Evolutionary conservation across 2,113 vertebrate species (phyloP).

Genomic region (Orcinus orca): DNA sequence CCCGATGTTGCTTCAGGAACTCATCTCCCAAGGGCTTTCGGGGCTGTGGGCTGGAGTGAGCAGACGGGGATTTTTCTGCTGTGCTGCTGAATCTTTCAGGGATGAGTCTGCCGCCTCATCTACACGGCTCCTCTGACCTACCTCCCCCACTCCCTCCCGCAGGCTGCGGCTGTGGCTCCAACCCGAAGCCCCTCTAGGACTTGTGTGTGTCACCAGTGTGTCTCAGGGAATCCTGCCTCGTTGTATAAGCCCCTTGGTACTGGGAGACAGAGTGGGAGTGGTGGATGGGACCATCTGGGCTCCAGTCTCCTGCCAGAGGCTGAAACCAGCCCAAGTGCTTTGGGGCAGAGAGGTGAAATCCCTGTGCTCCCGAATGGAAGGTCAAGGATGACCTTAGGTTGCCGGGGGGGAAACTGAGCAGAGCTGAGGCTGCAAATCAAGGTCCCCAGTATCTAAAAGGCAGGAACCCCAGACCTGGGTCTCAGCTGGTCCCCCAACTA

Average conservation of each 20-base stretch:
- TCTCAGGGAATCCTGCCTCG: neutral
- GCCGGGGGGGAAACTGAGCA: too few species aligned
- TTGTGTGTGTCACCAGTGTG: fast-evolving
- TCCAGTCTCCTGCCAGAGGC: fast-evolving
- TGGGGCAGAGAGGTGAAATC: too few species aligned
- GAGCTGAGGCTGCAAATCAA: neutral
- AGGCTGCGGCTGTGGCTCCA: neutral
- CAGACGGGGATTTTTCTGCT: neutral
- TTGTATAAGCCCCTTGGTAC: too few species aligned
- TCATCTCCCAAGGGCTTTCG: neutral
- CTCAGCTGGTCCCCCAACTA: neutral
- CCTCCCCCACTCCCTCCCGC: fast-evolving
- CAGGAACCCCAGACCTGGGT: neutral
- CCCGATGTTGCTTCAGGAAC: fast-evolving
- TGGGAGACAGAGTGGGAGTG: neutral
- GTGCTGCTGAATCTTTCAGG: neutral
- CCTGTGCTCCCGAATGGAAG: neutral
- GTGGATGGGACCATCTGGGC: neutral
- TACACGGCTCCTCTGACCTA: fast-evolving
- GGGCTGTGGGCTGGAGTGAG: neutral
- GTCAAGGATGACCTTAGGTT: neutral
- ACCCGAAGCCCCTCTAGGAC: neutral
- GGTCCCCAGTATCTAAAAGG: too few species aligned
- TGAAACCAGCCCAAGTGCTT: neutral
- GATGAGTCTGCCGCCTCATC: neutral